A percentile compares a stretch with the other conserved stretches of the same genome.
Evolutionary conservation across 2,797 vertebrate genomes (phyloP).

Genomic region (Muraenolepis orangiensis): DNA sequence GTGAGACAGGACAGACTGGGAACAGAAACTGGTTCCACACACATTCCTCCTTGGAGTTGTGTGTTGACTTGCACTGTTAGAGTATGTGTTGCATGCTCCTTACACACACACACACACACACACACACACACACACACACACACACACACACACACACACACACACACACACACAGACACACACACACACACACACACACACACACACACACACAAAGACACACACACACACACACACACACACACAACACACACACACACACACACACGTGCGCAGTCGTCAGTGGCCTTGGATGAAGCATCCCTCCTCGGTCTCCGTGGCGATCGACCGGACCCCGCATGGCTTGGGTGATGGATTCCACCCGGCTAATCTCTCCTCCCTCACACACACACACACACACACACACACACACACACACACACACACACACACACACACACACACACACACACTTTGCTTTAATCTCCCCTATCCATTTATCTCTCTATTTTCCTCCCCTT

Average conservation of each 20-base stretch:
- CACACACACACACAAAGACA: no score
- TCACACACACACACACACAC: conserved; percentile 55
- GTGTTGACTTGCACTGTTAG: no score
- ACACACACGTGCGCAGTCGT: not conserved
- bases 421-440: conserved; percentile 15
- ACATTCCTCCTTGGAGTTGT: no score
- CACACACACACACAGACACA: no score
- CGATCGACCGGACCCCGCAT: conserved; percentile 61
- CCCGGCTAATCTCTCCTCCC: conserved; percentile 69
- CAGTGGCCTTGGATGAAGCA: conserved; percentile 59
- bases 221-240: not conserved
- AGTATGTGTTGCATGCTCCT: no score
- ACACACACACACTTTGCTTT: no score
- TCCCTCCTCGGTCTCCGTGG: conserved; percentile 58
- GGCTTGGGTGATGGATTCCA: conserved; percentile 66
- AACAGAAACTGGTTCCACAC: no score
- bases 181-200: no score
- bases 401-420: not conserved
- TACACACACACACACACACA: no score
- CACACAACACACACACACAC: not conserved
- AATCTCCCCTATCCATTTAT: conserved; percentile 64
- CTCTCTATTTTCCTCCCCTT: conserved; percentile 30
- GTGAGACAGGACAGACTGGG: no score
- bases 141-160: conserved; percentile 1
- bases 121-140: not conserved